Conservation (phyloP, 1,140 invertebrate genomes). For the Psix sp. region DNA sequence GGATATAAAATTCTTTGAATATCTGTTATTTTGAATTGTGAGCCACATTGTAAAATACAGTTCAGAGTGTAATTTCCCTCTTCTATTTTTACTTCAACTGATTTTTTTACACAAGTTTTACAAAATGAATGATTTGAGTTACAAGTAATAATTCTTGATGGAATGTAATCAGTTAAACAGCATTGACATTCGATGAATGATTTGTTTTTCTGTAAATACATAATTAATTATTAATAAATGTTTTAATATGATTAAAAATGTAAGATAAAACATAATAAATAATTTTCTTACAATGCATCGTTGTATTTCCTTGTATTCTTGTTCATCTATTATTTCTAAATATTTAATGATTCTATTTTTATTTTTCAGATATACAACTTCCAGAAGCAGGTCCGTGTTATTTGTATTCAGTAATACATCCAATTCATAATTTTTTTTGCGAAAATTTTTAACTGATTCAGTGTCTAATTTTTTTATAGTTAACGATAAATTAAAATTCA, state of each 20-base stretch:
- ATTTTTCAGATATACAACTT: conserved; percentile 27
- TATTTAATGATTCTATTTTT: conserved; percentile 13
- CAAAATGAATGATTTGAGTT: conserved; percentile 3
- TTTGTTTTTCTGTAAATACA: conserved; percentile 9
- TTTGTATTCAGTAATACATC: conserved; percentile 19
- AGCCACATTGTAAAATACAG: conserved; percentile 21
- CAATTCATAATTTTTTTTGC: background rate
- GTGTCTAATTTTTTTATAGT: conserved; percentile 10
- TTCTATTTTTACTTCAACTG: conserved; percentile 8
- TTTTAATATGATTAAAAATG: background rate
- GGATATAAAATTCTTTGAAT: conserved; percentile 7
- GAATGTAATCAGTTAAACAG: conserved; percentile 13
- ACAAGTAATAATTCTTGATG: conserved; percentile 12
- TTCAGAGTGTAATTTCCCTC: conserved; percentile 11
- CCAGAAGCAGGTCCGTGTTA: conserved; percentile 13
- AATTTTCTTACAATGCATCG: conserved; percentile 20
- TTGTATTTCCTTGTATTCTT: conserved; percentile 17
- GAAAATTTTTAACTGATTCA: background rate
- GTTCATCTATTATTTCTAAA: background rate
- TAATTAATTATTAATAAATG: too few species aligned
- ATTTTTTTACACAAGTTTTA: conserved; percentile 16
- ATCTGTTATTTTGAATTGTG: conserved; percentile 10
- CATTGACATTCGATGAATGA: conserved; percentile 16
- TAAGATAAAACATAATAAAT: background rate
- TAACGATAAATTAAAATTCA: conserved; percentile 15